Evolutionary conservation across 2,113 vertebrate species (phyloP).

Genomic region (Actenoides lindsayi): DNA sequence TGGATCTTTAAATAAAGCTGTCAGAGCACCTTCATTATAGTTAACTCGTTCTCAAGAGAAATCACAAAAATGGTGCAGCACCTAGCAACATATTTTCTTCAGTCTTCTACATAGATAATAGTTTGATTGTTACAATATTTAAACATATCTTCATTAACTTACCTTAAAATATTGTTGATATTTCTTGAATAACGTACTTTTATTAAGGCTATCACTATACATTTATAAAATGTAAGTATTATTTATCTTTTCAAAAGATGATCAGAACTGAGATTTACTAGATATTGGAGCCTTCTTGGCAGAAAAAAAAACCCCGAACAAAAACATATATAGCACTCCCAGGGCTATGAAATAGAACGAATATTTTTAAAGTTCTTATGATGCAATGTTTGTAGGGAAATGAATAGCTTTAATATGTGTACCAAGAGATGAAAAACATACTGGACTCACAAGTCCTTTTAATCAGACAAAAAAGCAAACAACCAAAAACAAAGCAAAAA

Average conservation of each 20-base stretch:
- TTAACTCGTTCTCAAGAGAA: constrained; percentile 10
- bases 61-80: background rate
- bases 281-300: background rate
- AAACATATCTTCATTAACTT: background rate
- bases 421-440: background rate
- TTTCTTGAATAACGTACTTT: background rate
- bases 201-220: background rate
- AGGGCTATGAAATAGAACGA: background rate
- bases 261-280: background rate
- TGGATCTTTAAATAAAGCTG: constrained; percentile 23
- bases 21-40: constrained; percentile 3
- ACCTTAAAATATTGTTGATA: background rate
- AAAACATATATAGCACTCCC: background rate
- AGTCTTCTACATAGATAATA: background rate
- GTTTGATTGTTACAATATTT: background rate
- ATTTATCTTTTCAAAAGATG: background rate
- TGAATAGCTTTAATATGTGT: background rate
- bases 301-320: background rate
- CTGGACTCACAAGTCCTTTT: background rate
- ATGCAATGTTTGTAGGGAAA: background rate
- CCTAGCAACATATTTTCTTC: background rate
- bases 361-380: background rate
- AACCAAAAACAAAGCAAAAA: no score
- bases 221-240: background rate
- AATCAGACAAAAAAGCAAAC: no score